A percentile compares a stretch with the other conserved stretches of the same genome.
phyloP scores from a whole-genome alignment of 1,140 invertebrate genomes.

The Neodiprion lecontei region DNA sequence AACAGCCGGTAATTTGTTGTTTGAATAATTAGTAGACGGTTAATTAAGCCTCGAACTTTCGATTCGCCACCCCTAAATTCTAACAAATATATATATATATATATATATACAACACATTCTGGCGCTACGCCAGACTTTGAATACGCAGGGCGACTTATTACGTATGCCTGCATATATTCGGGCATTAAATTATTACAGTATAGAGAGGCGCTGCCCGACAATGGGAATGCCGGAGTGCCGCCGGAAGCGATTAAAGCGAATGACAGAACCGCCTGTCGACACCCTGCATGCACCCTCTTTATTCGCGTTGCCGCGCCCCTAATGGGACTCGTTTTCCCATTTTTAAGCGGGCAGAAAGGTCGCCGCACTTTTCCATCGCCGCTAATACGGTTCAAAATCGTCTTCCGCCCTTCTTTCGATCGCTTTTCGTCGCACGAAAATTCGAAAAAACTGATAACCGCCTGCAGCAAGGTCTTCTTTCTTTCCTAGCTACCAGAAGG shows the following conservation, averaged over 20 bases:
- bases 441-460: background rate
- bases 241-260: conserved; percentile 6
- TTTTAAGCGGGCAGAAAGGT: background rate
- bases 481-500: background rate
- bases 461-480: background rate
- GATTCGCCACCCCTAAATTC: background rate
- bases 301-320: background rate
- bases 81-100: background rate
- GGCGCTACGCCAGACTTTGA: background rate
- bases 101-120: background rate
- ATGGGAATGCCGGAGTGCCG: background rate
- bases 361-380: no score
- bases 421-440: no score
- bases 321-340: conserved; percentile 1
- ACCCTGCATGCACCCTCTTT: background rate
- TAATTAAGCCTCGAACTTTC: no score
- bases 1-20: no score
- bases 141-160: background rate
- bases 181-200: conserved; percentile 3
- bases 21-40: no score
- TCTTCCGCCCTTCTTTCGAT: no score
- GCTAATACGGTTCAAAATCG: no score
- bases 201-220: background rate
- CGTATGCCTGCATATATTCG: background rate
- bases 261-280: background rate